Evolutionary conservation across 2,888 invertebrate species (phyloP), one percentile per base, ranked within the genome.

Genomic region (Latrodectus elegans): DNA sequence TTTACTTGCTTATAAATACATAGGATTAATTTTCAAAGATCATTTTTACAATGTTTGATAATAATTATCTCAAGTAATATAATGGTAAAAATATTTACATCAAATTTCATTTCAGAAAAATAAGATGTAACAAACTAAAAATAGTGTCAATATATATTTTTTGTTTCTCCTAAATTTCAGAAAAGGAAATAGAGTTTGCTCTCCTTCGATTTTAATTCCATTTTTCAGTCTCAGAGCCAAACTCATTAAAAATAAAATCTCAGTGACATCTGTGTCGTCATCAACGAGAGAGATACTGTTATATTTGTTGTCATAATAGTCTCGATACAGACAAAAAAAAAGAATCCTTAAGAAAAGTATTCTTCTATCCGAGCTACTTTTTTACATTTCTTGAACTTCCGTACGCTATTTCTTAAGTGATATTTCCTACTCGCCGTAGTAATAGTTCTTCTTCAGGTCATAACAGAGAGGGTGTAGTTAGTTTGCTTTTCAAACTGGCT

Each of bases 191-290:
- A 38, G 4, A 6, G 6, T 38, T 38, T 38, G 4, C 6, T 38
- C 38, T 4, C 38, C 38, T 6, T 38, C 0, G 4, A 38, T 38
- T 38, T 38, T 38, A 38, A 38, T 38, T 38, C 52, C 38, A 1
- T 14, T 15, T 52, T 74, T 65, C 73, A 73, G 81, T 81, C 74
- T 55, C 15, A 26, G 53, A 81, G 52, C 74, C 74, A 81, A 81
- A 81, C 22, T 53, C 65, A 65, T 74, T 81, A 67, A 17, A 67
- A 81, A 65, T 26, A 74, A 81, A 67, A 52, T 49, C 15, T n/a
- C 26, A 38, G 70, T 71, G 65, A 52, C 80, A 80, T 80, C 82
- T 82, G 82, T 75, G 70, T 82, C 70, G 70, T 75, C 75, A 70
- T 64, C 51, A 49, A 70, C 22, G 51, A 74, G 65, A 38, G 38